These are phyloP conservation scores for Arizona elegans DNA, from an alignment of 2,113 vertebrate species.

Conservation along the genomic window DNA sequence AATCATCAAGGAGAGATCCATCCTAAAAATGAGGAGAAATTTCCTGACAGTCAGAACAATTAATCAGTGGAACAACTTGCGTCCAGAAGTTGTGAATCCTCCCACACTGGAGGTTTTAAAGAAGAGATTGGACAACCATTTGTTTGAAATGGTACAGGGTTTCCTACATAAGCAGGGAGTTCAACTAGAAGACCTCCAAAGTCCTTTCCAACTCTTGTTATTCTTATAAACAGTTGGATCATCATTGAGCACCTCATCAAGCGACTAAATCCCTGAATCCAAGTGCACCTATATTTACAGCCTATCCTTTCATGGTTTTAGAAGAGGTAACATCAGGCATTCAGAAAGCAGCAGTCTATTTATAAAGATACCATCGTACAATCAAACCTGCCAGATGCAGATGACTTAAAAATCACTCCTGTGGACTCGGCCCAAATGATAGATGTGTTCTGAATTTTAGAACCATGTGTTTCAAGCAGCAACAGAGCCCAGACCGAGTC, in stretches of 20 bases:
- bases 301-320: slow-evolving; percentile 71
- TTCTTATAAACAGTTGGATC: too few relatives aligned
- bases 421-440: slow-evolving; percentile 68
- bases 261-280: not conserved
- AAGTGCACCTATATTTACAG: slow-evolving; percentile 30
- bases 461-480: slow-evolving; percentile 69
- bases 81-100: too few relatives aligned
- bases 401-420: slow-evolving; percentile 79
- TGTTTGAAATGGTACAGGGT: too few relatives aligned
- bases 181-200: too few relatives aligned
- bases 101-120: too few relatives aligned
- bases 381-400: slow-evolving; percentile 74
- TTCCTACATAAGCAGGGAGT: too few relatives aligned
- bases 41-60: too few relatives aligned
- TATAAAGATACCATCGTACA: slow-evolving; percentile 80
- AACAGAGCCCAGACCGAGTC: slow-evolving; percentile 56
- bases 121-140: too few relatives aligned
- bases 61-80: too few relatives aligned
- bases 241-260: not conserved
- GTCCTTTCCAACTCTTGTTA: too few relatives aligned
- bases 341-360: slow-evolving; percentile 70
- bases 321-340: slow-evolving; percentile 70
- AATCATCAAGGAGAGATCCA: too few relatives aligned
- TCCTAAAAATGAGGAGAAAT: too few relatives aligned
- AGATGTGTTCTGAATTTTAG: slow-evolving; percentile 69